A percentile compares a stretch with the other conserved stretches of the same genome.
Conservation (phyloP, 2,888 invertebrate species). For the Brenthis ino region DNA sequence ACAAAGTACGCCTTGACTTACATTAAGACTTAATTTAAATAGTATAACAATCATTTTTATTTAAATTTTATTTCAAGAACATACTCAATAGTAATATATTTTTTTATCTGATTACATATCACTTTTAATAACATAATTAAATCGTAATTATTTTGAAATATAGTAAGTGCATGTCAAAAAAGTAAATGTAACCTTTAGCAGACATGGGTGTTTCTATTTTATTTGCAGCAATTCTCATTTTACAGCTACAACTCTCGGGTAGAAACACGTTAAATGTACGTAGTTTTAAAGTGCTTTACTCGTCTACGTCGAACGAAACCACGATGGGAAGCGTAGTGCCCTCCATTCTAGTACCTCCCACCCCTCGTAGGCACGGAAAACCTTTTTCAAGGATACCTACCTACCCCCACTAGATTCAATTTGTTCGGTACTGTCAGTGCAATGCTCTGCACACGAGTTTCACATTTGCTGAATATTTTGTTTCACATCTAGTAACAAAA, state of each 20-base stretch:
- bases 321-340: slow-evolving; percentile 55
- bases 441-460: slow-evolving; percentile 29
- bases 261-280: slow-evolving; percentile 29
- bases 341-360: slow-evolving; percentile 56
- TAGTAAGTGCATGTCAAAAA: background rate
- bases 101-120: no score
- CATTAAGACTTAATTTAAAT: slow-evolving; percentile 23
- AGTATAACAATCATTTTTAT: slow-evolving; percentile 9
- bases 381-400: slow-evolving; percentile 42
- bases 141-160: background rate
- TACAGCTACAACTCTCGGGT: slow-evolving; percentile 14
- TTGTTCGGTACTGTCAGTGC: slow-evolving; percentile 38
- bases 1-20: slow-evolving; percentile 26
- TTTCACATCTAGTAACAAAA: slow-evolving; percentile 16
- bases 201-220: no score
- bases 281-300: slow-evolving; percentile 44
- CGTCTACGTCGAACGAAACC: slow-evolving; percentile 54
- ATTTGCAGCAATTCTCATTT: no score
- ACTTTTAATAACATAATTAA: background rate
- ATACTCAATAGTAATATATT: no score
- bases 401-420: slow-evolving; percentile 42
- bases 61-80: background rate
- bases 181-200: no score
- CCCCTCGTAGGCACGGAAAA: slow-evolving; percentile 40
- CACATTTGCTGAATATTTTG: slow-evolving; percentile 25